Conservation (phyloP, 2,888 invertebrate species). For the Ornithoptera alexandrae region DNA sequence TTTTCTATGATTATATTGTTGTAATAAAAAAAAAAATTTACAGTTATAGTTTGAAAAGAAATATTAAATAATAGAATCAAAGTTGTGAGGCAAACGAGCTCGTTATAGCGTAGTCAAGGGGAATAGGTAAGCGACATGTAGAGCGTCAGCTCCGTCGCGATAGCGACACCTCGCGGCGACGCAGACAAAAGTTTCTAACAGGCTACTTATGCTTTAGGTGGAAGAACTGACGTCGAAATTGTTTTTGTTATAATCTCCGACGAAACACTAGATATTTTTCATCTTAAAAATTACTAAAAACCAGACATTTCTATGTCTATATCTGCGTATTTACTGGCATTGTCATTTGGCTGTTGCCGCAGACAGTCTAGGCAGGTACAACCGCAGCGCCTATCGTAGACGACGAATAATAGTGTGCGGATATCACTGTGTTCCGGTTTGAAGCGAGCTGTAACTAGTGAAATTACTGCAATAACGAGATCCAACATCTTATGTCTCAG, state of each 20-base stretch:
- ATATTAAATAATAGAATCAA: slow-evolving; percentile 6
- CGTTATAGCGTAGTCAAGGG: slow-evolving; percentile 42
- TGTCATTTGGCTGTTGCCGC: too few relatives aligned
- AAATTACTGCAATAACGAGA: too few relatives aligned
- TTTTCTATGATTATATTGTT: neutral
- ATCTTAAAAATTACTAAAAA: too few relatives aligned
- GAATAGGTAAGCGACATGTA: slow-evolving; percentile 55
- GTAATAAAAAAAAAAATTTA: neutral
- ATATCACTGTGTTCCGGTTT: too few relatives aligned
- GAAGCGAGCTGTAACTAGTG: too few relatives aligned
- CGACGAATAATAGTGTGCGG: too few relatives aligned
- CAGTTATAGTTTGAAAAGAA: neutral
- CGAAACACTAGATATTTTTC: too few relatives aligned
- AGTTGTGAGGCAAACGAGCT: slow-evolving; percentile 25
- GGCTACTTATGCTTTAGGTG: slow-evolving; percentile 7
- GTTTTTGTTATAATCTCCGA: neutral
- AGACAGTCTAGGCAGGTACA: too few relatives aligned
- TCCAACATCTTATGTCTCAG: too few relatives aligned
- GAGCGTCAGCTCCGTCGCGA: slow-evolving; percentile 3
- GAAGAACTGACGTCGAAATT: slow-evolving; percentile 4
- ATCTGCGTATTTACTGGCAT: too few relatives aligned
- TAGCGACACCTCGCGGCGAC: slow-evolving; percentile 24
- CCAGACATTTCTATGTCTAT: too few relatives aligned
- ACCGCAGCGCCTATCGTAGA: too few relatives aligned
- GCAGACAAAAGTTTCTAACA: slow-evolving; percentile 16